Evolutionary conservation across 1,140 invertebrate genomes (phyloP), one percentile per base, ranked within the genome.

Genomic region (Tetranychus urticae): DNA sequence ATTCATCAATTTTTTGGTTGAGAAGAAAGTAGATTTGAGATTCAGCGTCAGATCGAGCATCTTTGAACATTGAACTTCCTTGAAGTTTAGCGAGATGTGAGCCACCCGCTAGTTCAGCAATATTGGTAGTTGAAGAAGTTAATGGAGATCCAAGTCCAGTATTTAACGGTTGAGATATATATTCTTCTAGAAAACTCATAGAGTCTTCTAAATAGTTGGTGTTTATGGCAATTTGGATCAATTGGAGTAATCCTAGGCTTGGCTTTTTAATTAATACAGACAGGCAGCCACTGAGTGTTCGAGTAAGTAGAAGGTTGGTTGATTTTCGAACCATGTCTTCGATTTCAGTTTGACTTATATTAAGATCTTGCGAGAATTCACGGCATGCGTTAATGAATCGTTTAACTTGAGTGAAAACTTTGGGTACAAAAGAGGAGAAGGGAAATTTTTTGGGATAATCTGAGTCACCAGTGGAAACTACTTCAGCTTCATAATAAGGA

Each of bases 141-240:
- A 39, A 33, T 56, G 54, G 23, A 13, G 33, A 23, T 10, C 12
- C 33, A 12, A 33, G 13, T 33, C 23, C n/a, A 6, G 36, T 14
- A 14, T 39, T 58, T 3, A 54, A 56, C 33, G 61, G 52, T 62
- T 61, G 61, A 36, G 66, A 63, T 48, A 98, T 93, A 71, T 92
- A 97, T 69, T 94, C 84, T 74, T 98, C 93, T 4, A 99, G 74
- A 71, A 85, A 91, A n/a, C 82, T 80, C 35, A 90, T 93, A 0
- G 92, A 89, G 66, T 88, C 83, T 72, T 98, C 93, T 55, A 99
- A 75, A 73, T 97, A 94, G 65, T 92, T 86, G 2, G 92, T 97
- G 72, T 99, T 97, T 56, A 97, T 89, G 33, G 94, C 93, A 62
- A 97, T 96, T 78, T 97, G 89, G 54, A 89, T 85, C 0, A 91